Percentiles rank a stretch among this genome's conserved stretches.
Conservation (phyloP, 2,888 invertebrate species). For the Eilema sororculum region DNA sequence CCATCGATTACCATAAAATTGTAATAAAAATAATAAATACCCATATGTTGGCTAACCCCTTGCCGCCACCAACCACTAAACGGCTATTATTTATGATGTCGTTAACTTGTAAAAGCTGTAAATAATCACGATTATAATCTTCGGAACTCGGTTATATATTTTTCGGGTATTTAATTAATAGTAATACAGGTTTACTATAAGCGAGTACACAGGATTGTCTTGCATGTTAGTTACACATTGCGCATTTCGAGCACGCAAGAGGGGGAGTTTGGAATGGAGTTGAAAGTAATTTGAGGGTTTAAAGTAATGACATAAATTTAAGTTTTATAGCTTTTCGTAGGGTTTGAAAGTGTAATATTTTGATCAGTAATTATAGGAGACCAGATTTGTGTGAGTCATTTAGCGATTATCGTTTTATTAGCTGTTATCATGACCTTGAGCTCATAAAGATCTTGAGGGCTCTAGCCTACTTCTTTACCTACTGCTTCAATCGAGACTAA, state of each 20-base stretch:
- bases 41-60: conserved; percentile 47
- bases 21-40: conserved; percentile 36
- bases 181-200: conserved; percentile 27
- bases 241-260: conserved; percentile 40
- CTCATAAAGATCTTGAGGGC: too few relatives aligned
- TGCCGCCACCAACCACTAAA: conserved; percentile 47
- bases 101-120: conserved; percentile 73
- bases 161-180: conserved; percentile 56
- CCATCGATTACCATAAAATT: conserved; percentile 42
- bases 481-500: too few relatives aligned
- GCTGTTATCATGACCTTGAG: too few relatives aligned
- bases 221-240: conserved; percentile 48
- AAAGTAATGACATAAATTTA: conserved; percentile 13
- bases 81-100: conserved; percentile 68
- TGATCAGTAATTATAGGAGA: background rate
- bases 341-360: background rate
- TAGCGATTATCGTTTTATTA: too few relatives aligned
- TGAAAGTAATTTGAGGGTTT: conserved; percentile 14
- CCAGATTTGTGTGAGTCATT: background rate
- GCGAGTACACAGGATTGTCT: conserved; percentile 24
- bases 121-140: conserved; percentile 68
- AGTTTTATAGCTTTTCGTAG: background rate
- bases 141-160: conserved; percentile 54
- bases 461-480: too few relatives aligned
- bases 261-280: conserved; percentile 38